Conservation (phyloP, 2,797 vertebrate species). For the Leucoraja ocellata region DNA sequence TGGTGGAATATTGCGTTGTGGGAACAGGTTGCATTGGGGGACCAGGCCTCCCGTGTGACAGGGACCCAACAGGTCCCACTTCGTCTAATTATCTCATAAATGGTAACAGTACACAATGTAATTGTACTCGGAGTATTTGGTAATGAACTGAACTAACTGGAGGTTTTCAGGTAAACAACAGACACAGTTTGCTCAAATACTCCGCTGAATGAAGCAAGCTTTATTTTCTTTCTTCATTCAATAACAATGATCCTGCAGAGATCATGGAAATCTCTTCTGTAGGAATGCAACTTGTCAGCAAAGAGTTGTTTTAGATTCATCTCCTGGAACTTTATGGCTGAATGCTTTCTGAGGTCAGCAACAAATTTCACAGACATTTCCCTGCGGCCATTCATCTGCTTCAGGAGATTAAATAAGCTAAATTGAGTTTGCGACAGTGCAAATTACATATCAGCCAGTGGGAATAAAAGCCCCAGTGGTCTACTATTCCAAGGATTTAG, state of each 20-base stretch:
- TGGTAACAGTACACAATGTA: neutral
- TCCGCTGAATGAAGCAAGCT: neutral
- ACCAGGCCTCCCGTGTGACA: too few species aligned
- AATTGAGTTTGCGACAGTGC: neutral
- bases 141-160: neutral
- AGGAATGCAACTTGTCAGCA: neutral
- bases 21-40: too few species aligned
- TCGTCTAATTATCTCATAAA: neutral
- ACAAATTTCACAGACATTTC: neutral
- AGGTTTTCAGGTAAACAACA: neutral
- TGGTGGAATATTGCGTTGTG: too few species aligned
- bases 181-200: neutral
- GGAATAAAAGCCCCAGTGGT: neutral
- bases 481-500: neutral
- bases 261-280: neutral
- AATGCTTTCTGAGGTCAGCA: neutral
- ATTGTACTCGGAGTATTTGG: neutral
- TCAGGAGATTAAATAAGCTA: neutral
- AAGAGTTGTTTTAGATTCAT: neutral
- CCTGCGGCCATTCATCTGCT: neutral
- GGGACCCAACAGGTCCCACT: too few species aligned
- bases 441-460: neutral
- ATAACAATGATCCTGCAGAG: neutral
- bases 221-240: neutral
- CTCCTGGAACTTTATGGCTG: neutral